Percentiles rank a stretch among this genome's conserved stretches.
phyloP scores from a whole-genome alignment of 2,113 vertebrate genomes.

The Archilochus colubris region DNA sequence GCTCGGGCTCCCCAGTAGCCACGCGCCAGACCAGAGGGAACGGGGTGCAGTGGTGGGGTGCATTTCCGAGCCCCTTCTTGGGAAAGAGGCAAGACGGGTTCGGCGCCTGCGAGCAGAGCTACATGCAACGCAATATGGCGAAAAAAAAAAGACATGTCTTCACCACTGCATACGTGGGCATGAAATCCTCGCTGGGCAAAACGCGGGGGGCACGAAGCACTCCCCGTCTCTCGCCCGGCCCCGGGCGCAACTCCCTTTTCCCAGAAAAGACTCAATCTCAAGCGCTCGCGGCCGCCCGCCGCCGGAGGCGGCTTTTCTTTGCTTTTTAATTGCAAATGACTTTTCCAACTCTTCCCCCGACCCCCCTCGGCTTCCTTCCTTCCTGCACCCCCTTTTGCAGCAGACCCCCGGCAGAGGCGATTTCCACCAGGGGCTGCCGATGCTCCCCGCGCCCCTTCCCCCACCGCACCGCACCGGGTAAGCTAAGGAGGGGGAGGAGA shows the following conservation, averaged over 20 bases:
- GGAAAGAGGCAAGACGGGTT: not conserved
- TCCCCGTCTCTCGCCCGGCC: not conserved
- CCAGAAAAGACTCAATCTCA: not conserved
- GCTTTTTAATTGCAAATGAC: slow-evolving; percentile 37
- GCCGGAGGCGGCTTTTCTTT: slow-evolving; percentile 2
- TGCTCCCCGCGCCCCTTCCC: not conserved
- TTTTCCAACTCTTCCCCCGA: not conserved
- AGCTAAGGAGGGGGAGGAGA: not conserved
- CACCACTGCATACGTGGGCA: slow-evolving; percentile 79
- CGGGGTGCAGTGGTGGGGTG: not conserved
- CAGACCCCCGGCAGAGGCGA: not conserved
- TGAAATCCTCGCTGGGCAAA: slow-evolving; percentile 31
- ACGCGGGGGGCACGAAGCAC: not conserved
- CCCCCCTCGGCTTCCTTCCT: not conserved
- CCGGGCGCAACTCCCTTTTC: not conserved
- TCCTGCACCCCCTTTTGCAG: not conserved
- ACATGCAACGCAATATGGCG: slow-evolving; percentile 89
- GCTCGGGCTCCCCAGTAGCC: not conserved
- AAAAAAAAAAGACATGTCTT: slow-evolving; percentile 66
- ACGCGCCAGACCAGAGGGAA: not conserved
- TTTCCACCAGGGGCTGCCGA: not conserved
- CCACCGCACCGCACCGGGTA: not conserved
- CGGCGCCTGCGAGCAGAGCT: not conserved
- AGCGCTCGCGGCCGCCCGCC: not conserved
- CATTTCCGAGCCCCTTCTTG: not conserved